phyloP scores from a whole-genome alignment of 2,113 vertebrate species.

The Lagopus leucura region DNA sequence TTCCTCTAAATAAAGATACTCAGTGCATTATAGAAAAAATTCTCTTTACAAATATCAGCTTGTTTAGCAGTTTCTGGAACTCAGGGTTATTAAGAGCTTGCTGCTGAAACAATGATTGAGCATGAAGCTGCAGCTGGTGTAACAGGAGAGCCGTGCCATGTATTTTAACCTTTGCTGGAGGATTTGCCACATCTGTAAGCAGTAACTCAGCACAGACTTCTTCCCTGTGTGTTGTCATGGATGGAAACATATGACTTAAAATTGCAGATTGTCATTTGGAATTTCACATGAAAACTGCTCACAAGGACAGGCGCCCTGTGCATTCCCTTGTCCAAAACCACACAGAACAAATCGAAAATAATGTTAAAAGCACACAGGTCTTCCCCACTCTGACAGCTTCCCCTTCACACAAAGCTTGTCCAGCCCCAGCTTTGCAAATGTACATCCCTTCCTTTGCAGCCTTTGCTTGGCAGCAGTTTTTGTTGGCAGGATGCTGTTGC shows the following conservation, averaged over 20 bases:
- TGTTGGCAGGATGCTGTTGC: slow-evolving; percentile 73
- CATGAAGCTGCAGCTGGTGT: slow-evolving; percentile 31
- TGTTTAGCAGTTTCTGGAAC: slow-evolving; percentile 47
- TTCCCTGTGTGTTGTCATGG: slow-evolving; percentile 2
- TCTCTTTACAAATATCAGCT: slow-evolving; percentile 31
- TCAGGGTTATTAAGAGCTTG: slow-evolving; percentile 29
- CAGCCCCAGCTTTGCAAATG: slow-evolving; percentile 39
- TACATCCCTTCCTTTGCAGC: slow-evolving; percentile 42
- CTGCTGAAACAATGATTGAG: slow-evolving; percentile 54
- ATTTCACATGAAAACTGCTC: slow-evolving; percentile 29
- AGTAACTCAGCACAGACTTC: slow-evolving; percentile 54
- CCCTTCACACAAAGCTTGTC: slow-evolving; percentile 18
- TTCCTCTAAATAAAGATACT: slow-evolving; percentile 29
- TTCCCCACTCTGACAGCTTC: slow-evolving; percentile 8
- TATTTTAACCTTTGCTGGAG: slow-evolving; percentile 62
- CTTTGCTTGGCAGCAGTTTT: slow-evolving; percentile 63
- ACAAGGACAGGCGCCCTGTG: not conserved
- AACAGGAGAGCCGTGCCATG: slow-evolving; percentile 52
- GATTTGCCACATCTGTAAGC: slow-evolving; percentile 60
- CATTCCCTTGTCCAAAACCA: not conserved
- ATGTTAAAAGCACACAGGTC: not conserved
- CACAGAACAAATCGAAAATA: slow-evolving; percentile 16
- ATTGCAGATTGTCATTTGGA: not conserved
- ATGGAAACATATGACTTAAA: slow-evolving; percentile 23
- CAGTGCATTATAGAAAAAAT: not conserved